These are phyloP conservation scores for Pristionchus arcanus DNA, from an alignment of 2,888 invertebrate genomes.

Conservation along the genomic window DNA sequence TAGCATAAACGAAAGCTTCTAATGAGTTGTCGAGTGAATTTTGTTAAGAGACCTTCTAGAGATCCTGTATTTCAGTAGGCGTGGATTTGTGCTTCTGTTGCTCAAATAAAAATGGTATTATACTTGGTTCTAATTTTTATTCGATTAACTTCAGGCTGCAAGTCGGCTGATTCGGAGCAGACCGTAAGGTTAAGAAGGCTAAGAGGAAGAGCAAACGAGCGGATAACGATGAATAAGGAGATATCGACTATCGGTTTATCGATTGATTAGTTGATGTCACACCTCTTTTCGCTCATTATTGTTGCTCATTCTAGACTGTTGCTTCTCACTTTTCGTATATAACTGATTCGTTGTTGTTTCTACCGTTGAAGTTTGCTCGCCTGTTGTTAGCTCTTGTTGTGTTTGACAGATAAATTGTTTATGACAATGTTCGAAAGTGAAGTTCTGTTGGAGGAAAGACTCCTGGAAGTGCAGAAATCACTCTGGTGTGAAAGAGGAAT, in stretches of 20 bases:
- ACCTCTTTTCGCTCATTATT: not conserved
- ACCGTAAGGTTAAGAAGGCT: conserved; percentile 40
- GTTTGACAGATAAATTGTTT: conserved; percentile 39
- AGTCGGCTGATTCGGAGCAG: not conserved
- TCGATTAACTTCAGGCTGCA: not conserved
- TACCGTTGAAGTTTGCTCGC: not conserved
- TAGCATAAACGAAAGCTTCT: too few relatives aligned
- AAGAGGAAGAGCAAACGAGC: conserved; percentile 44
- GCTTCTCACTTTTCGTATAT: not conserved
- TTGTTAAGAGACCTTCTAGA: too few relatives aligned
- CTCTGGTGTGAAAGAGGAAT: too few relatives aligned
- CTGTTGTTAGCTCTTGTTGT: conserved; percentile 19
- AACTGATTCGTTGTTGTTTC: conserved; percentile 3
- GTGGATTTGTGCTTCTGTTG: too few relatives aligned
- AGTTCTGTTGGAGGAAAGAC: not conserved
- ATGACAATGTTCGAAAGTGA: not conserved
- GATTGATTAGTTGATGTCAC: not conserved
- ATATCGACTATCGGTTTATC: conserved; percentile 10
- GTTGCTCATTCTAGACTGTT: not conserved
- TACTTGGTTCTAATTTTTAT: not conserved
- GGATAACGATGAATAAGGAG: not conserved
- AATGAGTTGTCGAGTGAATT: too few relatives aligned
- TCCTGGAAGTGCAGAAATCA: too few relatives aligned
- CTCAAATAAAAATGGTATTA: too few relatives aligned
- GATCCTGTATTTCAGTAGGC: too few relatives aligned